phyloP scores from a whole-genome alignment of 2,113 vertebrate genomes.

The Forbesichthys agassizii region DNA sequence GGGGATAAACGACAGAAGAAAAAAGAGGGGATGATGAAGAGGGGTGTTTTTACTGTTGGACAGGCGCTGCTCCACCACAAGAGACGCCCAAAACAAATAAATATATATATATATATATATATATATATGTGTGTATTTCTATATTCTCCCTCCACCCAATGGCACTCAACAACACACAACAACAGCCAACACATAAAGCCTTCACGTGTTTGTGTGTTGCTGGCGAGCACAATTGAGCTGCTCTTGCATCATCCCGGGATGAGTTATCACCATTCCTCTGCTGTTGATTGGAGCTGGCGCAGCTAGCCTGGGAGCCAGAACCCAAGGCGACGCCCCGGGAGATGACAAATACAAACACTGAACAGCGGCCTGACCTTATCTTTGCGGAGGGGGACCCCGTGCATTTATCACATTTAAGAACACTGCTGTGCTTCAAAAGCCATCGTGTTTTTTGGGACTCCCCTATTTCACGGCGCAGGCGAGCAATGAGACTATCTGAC shows the following conservation, averaged over 20 bases:
- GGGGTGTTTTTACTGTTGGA: constrained; percentile 52
- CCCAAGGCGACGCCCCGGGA: constrained; percentile 33
- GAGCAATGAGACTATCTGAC: constrained; percentile 56
- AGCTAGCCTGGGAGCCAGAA: constrained; percentile 44
- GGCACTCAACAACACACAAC: constrained; percentile 65
- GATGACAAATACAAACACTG: constrained; percentile 46
- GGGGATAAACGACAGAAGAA: constrained; percentile 56
- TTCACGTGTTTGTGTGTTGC: constrained; percentile 55
- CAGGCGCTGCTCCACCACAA: constrained; percentile 61
- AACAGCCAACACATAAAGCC: constrained; percentile 49
- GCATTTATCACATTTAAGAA: constrained; percentile 37
- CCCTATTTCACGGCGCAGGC: constrained; percentile 29
- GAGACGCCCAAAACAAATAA: constrained; percentile 52
- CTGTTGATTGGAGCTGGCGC: constrained; percentile 44
- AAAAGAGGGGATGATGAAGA: constrained; percentile 56
- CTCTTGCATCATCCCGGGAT: constrained; percentile 52
- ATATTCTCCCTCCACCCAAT: constrained; percentile 45
- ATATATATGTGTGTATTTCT: constrained; percentile 13
- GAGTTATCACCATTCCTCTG: constrained; percentile 51
- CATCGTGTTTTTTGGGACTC: constrained; percentile 39
- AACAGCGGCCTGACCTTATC: constrained; percentile 7
- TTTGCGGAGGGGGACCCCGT: constrained; percentile 22
- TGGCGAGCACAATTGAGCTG: constrained; percentile 53
- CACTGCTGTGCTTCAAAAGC: constrained; percentile 15
- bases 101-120: too few relatives aligned